phyloP scores from a whole-genome alignment of 2,113 vertebrate species.

The Poecilia latipinna region DNA sequence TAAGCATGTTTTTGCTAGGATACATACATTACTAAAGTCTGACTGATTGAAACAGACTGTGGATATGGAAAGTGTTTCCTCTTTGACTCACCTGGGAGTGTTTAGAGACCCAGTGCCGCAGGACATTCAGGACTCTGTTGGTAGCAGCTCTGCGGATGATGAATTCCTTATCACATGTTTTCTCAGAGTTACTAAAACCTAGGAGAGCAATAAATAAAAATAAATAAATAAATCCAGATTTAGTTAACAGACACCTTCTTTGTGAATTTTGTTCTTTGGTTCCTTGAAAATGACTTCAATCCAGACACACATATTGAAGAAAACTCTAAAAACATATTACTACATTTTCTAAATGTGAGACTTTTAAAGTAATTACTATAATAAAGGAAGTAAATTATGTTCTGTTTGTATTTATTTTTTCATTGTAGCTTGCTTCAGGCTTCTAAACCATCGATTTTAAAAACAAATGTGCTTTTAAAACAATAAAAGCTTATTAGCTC shows the following conservation, averaged over 20 bases:
- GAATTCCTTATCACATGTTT: slow-evolving; percentile 93
- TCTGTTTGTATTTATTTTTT: not conserved
- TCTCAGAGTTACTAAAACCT: slow-evolving; percentile 90
- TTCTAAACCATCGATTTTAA: not conserved
- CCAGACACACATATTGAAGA: not conserved
- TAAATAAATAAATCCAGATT: not conserved
- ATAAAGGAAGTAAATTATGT: not conserved
- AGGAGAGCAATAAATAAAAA: slow-evolving; percentile 11
- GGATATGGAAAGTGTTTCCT: not conserved
- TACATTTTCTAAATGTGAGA: too few relatives aligned
- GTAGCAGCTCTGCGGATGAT: slow-evolving; percentile 95
- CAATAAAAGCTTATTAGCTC: not conserved
- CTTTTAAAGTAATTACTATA: too few relatives aligned
- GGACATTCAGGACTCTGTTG: slow-evolving; percentile 94
- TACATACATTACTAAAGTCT: too few relatives aligned
- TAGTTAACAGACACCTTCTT: not conserved
- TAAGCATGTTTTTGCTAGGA: not conserved
- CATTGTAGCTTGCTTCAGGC: not conserved
- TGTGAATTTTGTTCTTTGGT: too few relatives aligned
- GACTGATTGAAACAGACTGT: not conserved
- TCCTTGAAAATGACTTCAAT: not conserved
- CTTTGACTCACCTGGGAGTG: slow-evolving; percentile 88
- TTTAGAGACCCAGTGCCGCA: slow-evolving; percentile 98
- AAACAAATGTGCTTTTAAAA: not conserved
- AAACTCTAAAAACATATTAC: not conserved